Percentiles rank a stretch among this genome's conserved stretches.
phyloP scores from a whole-genome alignment of 2,113 vertebrate species.

The Elanoides forficatus region DNA sequence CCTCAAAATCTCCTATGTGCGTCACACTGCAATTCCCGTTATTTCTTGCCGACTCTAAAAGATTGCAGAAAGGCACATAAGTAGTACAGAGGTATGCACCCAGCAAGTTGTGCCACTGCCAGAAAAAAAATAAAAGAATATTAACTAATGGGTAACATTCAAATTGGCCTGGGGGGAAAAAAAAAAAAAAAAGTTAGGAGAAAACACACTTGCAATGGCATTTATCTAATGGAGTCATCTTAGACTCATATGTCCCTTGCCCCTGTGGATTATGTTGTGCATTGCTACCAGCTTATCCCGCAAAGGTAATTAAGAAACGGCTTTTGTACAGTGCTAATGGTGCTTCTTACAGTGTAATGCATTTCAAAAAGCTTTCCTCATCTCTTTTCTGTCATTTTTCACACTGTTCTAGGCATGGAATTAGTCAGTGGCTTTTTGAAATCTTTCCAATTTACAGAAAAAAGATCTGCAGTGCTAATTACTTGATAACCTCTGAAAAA shows the following conservation, averaged over 20 bases:
- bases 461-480: background rate
- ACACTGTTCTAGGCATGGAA: background rate
- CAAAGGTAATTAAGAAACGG: constrained; percentile 36
- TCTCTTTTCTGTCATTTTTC: background rate
- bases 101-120: background rate
- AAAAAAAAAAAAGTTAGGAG: background rate
- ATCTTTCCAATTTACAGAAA: background rate
- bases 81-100: background rate
- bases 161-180: background rate
- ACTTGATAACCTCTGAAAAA: background rate
- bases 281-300: background rate
- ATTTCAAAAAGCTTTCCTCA: background rate
- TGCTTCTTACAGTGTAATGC: background rate
- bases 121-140: background rate
- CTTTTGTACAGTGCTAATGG: constrained; percentile 14
- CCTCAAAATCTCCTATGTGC: background rate
- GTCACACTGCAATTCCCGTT: background rate
- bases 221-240: constrained; percentile 6
- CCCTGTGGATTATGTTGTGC: background rate
- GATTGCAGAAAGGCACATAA: background rate
- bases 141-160: background rate
- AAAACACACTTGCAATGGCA: background rate
- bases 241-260: background rate
- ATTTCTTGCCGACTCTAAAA: background rate
- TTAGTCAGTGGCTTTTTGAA: constrained; percentile 16